A percentile compares a stretch with the other conserved stretches of the same genome.
phyloP scores from a whole-genome alignment of 1,140 invertebrate genomes.

The Drosophila mojavensis region DNA sequence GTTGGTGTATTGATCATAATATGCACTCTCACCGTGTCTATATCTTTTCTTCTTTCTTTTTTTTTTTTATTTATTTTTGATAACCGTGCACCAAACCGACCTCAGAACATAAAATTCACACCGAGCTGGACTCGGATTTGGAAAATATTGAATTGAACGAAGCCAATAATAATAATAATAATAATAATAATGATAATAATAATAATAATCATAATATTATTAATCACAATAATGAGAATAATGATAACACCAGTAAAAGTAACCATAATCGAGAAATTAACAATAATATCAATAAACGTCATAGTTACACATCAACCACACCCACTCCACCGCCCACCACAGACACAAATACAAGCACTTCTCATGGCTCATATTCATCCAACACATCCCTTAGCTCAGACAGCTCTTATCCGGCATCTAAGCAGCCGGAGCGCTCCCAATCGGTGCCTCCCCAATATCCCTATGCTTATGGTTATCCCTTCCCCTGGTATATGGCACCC shows the following conservation, averaged over 20 bases:
- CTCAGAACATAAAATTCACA: constrained; percentile 80
- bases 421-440: constrained; percentile 54
- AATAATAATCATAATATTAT: constrained; percentile 48
- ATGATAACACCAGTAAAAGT: constrained; percentile 49
- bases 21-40: constrained; percentile 78
- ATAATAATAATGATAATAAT: constrained; percentile 48
- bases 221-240: constrained; percentile 51
- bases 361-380: constrained; percentile 63
- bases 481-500: constrained; percentile 73
- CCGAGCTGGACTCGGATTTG: constrained; percentile 82
- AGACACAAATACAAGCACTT: constrained; percentile 23
- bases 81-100: constrained; percentile 77
- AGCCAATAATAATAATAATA: constrained; percentile 65
- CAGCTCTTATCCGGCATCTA: constrained; percentile 50
- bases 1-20: constrained; percentile 63
- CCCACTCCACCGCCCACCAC: constrained; percentile 21
- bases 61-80: constrained; percentile 65
- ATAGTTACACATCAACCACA: constrained; percentile 59
- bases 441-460: constrained; percentile 73
- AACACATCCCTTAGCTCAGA: constrained; percentile 73
- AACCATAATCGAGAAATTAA: constrained; percentile 65
- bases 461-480: constrained; percentile 71
- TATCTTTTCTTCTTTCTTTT: constrained; percentile 76
- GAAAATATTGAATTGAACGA: constrained; percentile 83
- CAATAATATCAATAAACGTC: constrained; percentile 68